These are phyloP conservation scores for Drosophila leonis DNA, from an alignment of 2,888 invertebrate species.

Conservation along the genomic window DNA sequence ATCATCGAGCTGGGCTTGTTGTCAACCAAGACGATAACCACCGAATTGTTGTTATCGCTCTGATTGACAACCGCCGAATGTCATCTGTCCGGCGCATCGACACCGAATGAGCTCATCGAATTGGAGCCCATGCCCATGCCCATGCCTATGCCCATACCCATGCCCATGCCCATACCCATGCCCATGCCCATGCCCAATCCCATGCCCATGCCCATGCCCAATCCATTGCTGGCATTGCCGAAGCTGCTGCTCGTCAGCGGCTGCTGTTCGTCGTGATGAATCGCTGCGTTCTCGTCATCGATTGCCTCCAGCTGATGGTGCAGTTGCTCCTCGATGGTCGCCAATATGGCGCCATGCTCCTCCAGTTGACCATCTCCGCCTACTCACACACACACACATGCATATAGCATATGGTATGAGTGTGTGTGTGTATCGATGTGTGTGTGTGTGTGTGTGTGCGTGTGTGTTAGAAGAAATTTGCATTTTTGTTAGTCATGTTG, in stretches of 20 bases:
- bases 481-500: conserved; percentile 55
- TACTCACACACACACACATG: conserved; percentile 16
- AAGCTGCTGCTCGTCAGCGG: conserved; percentile 84
- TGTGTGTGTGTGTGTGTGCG: conserved; percentile 33
- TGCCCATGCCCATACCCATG: conserved; percentile 35
- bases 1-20: conserved; percentile 85
- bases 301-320: conserved; percentile 77
- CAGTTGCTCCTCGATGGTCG: conserved; percentile 81
- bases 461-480: conserved; percentile 53
- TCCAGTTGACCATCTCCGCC: conserved; percentile 39
- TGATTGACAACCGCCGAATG: conserved; percentile 84
- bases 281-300: conserved; percentile 83
- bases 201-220: conserved; percentile 32
- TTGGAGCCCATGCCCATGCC: conserved; percentile 49
- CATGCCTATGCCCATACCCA: conserved; percentile 24
- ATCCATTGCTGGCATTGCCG: conserved; percentile 45
- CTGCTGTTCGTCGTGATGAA: conserved; percentile 84
- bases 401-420: conserved; percentile 27
- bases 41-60: conserved; percentile 84
- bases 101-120: conserved; percentile 80
- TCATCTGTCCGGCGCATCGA: conserved; percentile 82
- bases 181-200: conserved; percentile 26
- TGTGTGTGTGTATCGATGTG: conserved; percentile 18
- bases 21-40: conserved; percentile 85
- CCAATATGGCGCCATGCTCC: conserved; percentile 76